A percentile compares a stretch with the other conserved stretches of the same genome.
Conservation (phyloP, 2,888 invertebrate genomes). For the Mechanitis mazaeus region DNA sequence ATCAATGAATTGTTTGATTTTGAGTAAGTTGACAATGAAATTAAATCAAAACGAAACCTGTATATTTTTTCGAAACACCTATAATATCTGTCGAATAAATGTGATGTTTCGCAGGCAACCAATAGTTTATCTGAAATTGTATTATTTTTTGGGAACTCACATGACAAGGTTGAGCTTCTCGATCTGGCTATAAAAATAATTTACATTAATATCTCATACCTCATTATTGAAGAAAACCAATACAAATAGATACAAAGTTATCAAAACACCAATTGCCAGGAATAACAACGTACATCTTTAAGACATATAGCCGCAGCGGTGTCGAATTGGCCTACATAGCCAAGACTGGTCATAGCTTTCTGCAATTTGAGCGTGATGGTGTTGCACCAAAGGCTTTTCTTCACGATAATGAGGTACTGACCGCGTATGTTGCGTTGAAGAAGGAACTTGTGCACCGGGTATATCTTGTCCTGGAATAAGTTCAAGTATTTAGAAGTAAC, state of each 20-base stretch:
- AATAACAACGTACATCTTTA: slow-evolving; percentile 49
- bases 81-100: too few relatives aligned
- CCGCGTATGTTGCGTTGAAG: slow-evolving; percentile 53
- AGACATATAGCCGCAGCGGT: slow-evolving; percentile 40
- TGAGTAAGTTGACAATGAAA: too few relatives aligned
- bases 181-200: slow-evolving; percentile 44
- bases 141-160: slow-evolving; percentile 41
- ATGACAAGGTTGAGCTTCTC: slow-evolving; percentile 58
- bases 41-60: too few relatives aligned
- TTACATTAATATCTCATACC: neutral
- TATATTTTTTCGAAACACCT: too few relatives aligned
- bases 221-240: neutral
- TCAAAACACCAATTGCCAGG: too few relatives aligned
- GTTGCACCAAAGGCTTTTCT: slow-evolving; percentile 55
- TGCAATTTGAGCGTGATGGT: slow-evolving; percentile 50
- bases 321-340: slow-evolving; percentile 45
- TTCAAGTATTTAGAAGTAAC: neutral
- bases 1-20: too few relatives aligned
- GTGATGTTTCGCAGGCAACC: too few relatives aligned
- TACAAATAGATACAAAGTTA: slow-evolving; percentile 15
- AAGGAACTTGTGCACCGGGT: slow-evolving; percentile 47
- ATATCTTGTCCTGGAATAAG: slow-evolving; percentile 53
- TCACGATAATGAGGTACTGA: slow-evolving; percentile 55
- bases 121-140: too few relatives aligned
- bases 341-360: slow-evolving; percentile 46